Evolutionary conservation across 2,888 invertebrate species (phyloP), one percentile per base, ranked within the genome.

Genomic region (Pammene fasciana): DNA sequence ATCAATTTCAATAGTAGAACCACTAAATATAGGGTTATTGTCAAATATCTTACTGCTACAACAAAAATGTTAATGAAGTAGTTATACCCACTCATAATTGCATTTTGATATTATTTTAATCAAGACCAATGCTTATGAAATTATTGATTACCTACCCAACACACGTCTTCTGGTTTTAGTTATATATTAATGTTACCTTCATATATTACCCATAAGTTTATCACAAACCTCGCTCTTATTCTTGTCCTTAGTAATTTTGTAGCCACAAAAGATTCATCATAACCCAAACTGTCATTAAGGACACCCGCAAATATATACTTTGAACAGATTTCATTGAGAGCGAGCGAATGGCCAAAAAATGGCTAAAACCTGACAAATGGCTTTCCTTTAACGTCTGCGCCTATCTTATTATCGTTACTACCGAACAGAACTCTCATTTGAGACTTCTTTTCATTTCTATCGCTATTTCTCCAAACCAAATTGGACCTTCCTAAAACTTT

Each of bases 331-430:
- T 90, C 90, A 89, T 86, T 86, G 87, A 88, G 83, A 78, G 85
- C 82, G 75, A 89, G 85, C 86, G 86, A 92, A 90, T 87, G 85
- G 86, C 84, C 82, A 88, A 91, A 92, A 92, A 92, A 90, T 89
- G 87, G 84, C 89, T 83, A 85, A 90, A 92, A 89, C 84, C 91
- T 92, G 91, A 92, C 91, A 92, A 92, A 92, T 92, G 90, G 89
- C 84, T 92, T 92, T 92, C 90, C 92, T 92, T 91, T 92, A 92
- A 91, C 92, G 92, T 91, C 92, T 92, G 92, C 91, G 86, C 90
- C 90, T 90, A 92, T 92, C 92, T 92, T 92, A 92, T 92, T 92
- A 92, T 92, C 92, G 89, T 91, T 92, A 90, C 90, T 91, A 89
- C 87, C 86, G 88, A 92, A 91, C 90, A 91, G 91, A 90, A 90